These are phyloP conservation scores for Ibycter americanus DNA, from an alignment of 2,797 vertebrate genomes.

Conservation along the genomic window DNA sequence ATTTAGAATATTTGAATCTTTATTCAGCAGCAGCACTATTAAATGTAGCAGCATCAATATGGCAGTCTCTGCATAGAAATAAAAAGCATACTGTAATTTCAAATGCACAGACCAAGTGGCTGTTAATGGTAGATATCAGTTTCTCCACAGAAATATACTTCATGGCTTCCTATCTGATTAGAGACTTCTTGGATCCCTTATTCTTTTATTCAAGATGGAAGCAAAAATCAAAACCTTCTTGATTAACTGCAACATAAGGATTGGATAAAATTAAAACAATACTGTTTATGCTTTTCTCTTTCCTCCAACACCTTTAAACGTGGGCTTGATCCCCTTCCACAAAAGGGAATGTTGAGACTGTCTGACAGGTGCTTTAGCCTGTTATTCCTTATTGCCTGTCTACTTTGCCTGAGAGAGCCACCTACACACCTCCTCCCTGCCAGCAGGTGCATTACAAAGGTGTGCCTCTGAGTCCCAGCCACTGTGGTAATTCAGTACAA, in stretches of 20 bases:
- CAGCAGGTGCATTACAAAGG: slow-evolving; percentile 33
- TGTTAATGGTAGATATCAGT: background rate
- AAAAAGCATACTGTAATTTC: background rate
- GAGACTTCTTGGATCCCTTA: background rate
- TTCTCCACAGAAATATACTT: background rate
- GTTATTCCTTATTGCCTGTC: background rate
- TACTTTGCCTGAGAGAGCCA: background rate
- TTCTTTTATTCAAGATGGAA: background rate
- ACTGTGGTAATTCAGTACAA: background rate
- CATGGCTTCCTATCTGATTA: background rate
- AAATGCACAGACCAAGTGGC: background rate
- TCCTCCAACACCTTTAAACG: background rate
- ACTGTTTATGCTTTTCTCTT: background rate
- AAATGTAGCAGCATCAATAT: background rate
- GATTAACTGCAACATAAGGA: background rate
- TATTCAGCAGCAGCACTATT: background rate
- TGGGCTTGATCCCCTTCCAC: background rate
- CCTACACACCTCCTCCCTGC: background rate
- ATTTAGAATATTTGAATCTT: background rate
- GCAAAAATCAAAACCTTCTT: background rate
- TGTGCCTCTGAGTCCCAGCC: background rate
- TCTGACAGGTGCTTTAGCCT: background rate
- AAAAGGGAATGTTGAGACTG: background rate
- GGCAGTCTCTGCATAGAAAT: background rate
- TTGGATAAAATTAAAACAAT: background rate